Evolutionary conservation across 2,888 invertebrate genomes (phyloP), one percentile per base, ranked within the genome.

Genomic region (Agrotis clavis): DNA sequence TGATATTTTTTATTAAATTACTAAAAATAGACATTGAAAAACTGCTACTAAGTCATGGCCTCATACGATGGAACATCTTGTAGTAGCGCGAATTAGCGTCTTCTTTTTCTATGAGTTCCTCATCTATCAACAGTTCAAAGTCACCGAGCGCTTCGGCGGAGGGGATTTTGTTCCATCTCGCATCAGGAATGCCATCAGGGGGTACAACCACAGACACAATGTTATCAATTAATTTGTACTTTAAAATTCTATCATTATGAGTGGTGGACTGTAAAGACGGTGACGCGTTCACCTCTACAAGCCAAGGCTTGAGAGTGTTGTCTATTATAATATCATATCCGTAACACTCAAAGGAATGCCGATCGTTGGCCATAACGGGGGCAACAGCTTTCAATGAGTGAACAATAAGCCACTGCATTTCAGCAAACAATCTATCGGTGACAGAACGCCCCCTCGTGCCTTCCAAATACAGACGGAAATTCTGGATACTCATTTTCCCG

Each of bases 271-370:
- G 98, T 62, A 99, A 93, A 0, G 99, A 99, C 0, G 99, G 99
- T 0, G 99, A 99, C 1, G 99, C 99, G 92, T 99, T 99, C 11
- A 99, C 98, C 95, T 99, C 99, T 61, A 99, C 98, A 11, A 99
- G 96, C 99, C 99, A 99, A 0, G 99, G 99, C 92, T 99, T 99
- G 41, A 99, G 94, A 86, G 97, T 97, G 89, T 99, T 98, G 92
- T 99, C 99, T 84, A 99, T 99, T 83, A 99, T 99, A 61, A 99
- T 99, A 90, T 99, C 99, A 90, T 99, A 99, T 64, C 99, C 99
- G 88, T 99, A 99, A 89, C 99, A 99, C 93, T 99, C 99, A 89
- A 98, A 99, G 90, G 99, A 99, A 91, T 99, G 99, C 51, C 98
- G 96, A 94, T 99, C 99, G 86, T 98, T 99, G 0, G 99, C 98